Percentiles rank a stretch among this genome's conserved stretches.
Evolutionary conservation across 2,797 vertebrate genomes (phyloP).

Genomic region (Pristis pectinata): DNA sequence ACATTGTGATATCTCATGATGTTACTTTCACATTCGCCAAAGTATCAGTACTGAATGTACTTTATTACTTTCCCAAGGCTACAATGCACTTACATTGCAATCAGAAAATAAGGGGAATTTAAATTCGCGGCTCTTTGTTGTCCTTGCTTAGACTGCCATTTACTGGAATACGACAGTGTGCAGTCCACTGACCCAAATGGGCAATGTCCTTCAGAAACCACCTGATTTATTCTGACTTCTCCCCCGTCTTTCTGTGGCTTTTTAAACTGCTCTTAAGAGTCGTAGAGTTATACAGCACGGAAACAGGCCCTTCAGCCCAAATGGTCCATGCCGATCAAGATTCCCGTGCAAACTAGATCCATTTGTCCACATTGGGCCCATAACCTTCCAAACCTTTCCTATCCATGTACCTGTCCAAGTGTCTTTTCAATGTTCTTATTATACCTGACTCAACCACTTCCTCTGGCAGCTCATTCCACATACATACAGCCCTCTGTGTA

Average conservation of each 20-base stretch:
- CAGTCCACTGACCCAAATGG: neutral
- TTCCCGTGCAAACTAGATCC: too few species aligned
- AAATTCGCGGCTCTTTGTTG: neutral
- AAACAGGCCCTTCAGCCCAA: too few species aligned
- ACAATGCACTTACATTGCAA: neutral
- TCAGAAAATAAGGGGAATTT: conserved; percentile 15
- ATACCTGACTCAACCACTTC: too few species aligned
- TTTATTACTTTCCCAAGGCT: neutral
- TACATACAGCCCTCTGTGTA: too few species aligned
- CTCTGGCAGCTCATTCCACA: too few species aligned
- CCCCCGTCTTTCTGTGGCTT: neutral
- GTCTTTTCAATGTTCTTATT: too few species aligned
- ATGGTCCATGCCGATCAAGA: too few species aligned
- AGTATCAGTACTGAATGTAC: neutral
- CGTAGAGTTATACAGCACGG: too few species aligned
- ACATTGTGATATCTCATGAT: neutral
- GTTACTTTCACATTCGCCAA: neutral
- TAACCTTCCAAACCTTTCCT: too few species aligned
- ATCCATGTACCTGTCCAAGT: too few species aligned
- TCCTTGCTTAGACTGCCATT: neutral
- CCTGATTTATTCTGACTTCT: neutral
- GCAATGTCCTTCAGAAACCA: neutral
- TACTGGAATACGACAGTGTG: neutral
- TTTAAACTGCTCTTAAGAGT: too few species aligned
- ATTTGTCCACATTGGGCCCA: too few species aligned